phyloP scores from a whole-genome alignment of 2,113 vertebrate species.

The Tetrax tetrax region DNA sequence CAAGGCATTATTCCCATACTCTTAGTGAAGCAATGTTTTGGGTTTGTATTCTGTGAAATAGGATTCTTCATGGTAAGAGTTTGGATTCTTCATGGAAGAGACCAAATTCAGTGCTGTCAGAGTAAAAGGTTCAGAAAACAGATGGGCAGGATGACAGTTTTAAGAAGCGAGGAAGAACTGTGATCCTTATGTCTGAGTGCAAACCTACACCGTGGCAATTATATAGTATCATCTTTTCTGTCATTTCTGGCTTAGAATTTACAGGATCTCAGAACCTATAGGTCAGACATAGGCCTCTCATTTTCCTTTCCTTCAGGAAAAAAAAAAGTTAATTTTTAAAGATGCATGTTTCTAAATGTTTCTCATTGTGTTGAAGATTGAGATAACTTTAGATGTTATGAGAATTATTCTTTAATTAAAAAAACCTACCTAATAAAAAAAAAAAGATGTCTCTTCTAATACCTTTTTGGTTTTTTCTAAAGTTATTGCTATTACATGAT shows the following conservation, averaged over 20 bases:
- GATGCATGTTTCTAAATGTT: background rate
- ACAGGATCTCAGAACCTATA: background rate
- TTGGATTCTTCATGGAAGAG: background rate
- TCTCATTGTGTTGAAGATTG: background rate
- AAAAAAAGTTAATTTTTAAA: background rate
- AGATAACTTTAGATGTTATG: background rate
- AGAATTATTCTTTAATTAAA: background rate
- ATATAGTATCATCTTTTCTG: constrained; percentile 1
- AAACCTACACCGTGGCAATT: background rate
- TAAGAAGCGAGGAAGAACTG: constrained; percentile 25
- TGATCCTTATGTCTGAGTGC: constrained; percentile 14
- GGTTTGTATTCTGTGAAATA: background rate
- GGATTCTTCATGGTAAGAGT: background rate
- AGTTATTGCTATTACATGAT: background rate
- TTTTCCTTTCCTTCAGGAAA: background rate
- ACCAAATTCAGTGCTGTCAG: constrained; percentile 3
- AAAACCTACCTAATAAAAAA: background rate
- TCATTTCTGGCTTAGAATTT: background rate
- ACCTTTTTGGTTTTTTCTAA: background rate
- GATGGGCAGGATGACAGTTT: constrained; percentile 21
- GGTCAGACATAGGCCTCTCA: background rate
- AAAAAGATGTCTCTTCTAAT: background rate
- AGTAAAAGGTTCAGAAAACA: constrained; percentile 27
- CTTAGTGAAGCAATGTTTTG: background rate
- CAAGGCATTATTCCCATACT: background rate